phyloP scores from a whole-genome alignment of 2,797 vertebrate genomes.

The Girardinus metallicus region DNA sequence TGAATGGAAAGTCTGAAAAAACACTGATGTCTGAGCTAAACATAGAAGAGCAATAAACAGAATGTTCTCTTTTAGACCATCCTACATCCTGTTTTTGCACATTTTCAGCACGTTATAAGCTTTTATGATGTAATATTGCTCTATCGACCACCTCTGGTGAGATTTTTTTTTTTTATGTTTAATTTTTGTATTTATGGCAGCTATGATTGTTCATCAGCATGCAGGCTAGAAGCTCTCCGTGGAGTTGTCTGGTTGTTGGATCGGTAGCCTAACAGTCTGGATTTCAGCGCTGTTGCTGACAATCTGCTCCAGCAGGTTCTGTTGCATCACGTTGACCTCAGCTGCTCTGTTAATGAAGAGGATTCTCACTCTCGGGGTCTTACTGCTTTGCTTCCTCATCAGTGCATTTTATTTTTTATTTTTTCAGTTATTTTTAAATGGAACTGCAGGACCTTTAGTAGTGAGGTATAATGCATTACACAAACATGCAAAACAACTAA shows the following conservation, averaged over 20 bases:
- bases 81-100: background rate
- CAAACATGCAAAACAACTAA: slow-evolving; percentile 82
- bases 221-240: slow-evolving; percentile 30
- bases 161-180: too few species aligned
- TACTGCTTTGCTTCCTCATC: slow-evolving; percentile 10
- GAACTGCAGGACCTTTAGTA: background rate
- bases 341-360: slow-evolving; percentile 14
- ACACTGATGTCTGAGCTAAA: background rate
- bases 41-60: background rate
- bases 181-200: background rate
- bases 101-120: background rate
- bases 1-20: background rate
- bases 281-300: slow-evolving; percentile 32
- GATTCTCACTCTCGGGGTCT: background rate
- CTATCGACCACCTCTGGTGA: background rate
- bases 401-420: background rate
- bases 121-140: background rate
- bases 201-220: background rate
- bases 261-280: slow-evolving; percentile 59
- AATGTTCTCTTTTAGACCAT: background rate
- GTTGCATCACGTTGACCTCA: slow-evolving; percentile 21
- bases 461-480: slow-evolving; percentile 63
- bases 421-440: background rate
- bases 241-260: slow-evolving; percentile 57
- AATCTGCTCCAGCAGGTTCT: slow-evolving; percentile 15